These are phyloP conservation scores for Cremastobaeus sp. DNA, from an alignment of 2,888 invertebrate species.

Conservation along the genomic window DNA sequence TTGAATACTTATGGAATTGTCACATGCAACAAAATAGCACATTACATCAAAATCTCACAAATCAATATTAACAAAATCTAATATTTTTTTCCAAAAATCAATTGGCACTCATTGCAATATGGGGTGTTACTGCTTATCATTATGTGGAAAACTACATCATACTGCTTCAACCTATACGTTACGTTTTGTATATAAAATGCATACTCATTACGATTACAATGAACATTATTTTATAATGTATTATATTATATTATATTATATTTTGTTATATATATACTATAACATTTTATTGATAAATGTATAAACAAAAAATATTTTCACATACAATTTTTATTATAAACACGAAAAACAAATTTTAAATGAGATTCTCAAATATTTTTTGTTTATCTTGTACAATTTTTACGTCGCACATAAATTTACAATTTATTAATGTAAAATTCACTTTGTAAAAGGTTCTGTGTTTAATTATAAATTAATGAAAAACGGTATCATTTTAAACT, in stretches of 20 bases:
- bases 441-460: no score
- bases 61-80: conserved; percentile 4
- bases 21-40: not conserved
- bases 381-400: no score
- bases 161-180: not conserved
- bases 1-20: conserved; percentile 2
- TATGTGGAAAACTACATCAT: not conserved
- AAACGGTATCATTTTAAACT: no score
- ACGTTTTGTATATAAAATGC: not conserved
- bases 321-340: no score
- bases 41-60: conserved; percentile 11
- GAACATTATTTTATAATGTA: not conserved
- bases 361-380: no score
- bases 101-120: not conserved
- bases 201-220: not conserved
- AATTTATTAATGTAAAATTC: no score
- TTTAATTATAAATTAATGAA: no score
- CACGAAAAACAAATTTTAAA: no score
- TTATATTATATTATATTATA: conserved; percentile 5
- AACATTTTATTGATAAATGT: conserved; percentile 3
- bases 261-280: not conserved
- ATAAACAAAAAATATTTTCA: conserved; percentile 18
- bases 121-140: not conserved
- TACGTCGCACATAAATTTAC: no score
- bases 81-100: not conserved